Evolutionary conservation across 1,140 invertebrate genomes (phyloP), one percentile per base, ranked within the genome.

Genomic region (Acyrthosiphon pisum): DNA sequence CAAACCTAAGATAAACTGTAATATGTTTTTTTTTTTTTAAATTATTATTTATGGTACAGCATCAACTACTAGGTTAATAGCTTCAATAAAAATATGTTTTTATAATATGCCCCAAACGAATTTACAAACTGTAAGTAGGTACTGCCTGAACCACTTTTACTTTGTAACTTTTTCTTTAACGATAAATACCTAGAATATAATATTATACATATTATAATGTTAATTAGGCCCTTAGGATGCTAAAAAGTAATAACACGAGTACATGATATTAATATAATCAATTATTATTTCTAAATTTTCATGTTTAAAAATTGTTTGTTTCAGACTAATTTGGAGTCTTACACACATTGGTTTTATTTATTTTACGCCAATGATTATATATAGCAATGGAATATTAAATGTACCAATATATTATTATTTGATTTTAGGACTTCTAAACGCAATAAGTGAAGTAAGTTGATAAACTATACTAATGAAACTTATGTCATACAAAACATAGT

Each of bases 401-500:
- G 9, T 90, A 48, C 88, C 88, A 56, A 37, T 90, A 90, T 90
- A 90, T 56, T 90, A 90, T 56, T 56, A 90, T 56, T 37, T 90
- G 0, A 41, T 56, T 14, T 41, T 90, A 56, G 88, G 88, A 41
- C 14, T 90, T 89, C 1, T 90, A 90, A 56, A 56, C 6, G 88
- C 88, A 26, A 26, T 90, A 56, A 90, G 53, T 41, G 88, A 90
- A 4, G 88, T 90, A 35, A 56, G 88, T 35, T 48, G 8, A 84
- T 22, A 7, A 83, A 83, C n/a, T 41, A 30, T 60, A 30, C 9
- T 60, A 11, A 68, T 68, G 30, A 68, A 30, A 68, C 11, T 14
- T 18, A 68, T 14, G 30, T 68, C 11, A n/a, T n/a, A 68, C 60
- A n/a, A 30, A n/a, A n/a, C n/a, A n/a, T 30, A 60, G 23, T 30